Conservation (phyloP, 2,888 invertebrate species). For the Macaria liturata region DNA sequence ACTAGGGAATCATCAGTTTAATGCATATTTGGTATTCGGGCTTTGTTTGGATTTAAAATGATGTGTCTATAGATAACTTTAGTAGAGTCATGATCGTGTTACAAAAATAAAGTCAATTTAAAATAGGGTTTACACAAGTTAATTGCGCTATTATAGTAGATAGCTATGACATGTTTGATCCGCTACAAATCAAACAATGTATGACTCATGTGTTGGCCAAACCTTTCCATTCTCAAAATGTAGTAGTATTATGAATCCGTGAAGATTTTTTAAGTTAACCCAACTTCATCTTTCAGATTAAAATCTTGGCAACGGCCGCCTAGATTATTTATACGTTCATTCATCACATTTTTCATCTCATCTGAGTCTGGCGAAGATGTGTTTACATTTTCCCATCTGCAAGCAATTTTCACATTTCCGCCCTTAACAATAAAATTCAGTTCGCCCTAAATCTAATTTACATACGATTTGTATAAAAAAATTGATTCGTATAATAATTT, state of each 20-base stretch:
- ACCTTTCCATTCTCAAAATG: no score
- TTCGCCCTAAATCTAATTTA: constrained; percentile 29
- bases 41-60: no score
- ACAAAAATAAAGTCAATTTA: no score
- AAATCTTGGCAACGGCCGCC: constrained; percentile 49
- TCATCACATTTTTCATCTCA: constrained; percentile 59
- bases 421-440: constrained; percentile 34
- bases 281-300: constrained; percentile 52
- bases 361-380: constrained; percentile 38
- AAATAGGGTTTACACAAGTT: no score
- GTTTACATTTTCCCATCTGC: constrained; percentile 37
- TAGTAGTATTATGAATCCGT: neutral
- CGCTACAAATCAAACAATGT: no score
- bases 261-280: constrained; percentile 22
- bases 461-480: constrained; percentile 30
- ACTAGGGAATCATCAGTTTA: no score
- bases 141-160: no score
- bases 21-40: no score
- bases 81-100: no score
- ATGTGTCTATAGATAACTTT: no score
- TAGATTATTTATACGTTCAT: constrained; percentile 64
- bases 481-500: constrained; percentile 40
- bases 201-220: no score
- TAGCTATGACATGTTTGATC: no score
- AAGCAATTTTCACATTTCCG: constrained; percentile 40